Evolutionary conservation across 2,113 vertebrate genomes (phyloP).

Genomic region (Xenopus tropicalis): UCB_Xtro_10.0 CM004444.2:33931001-33931500

Average conservation of each 20-base stretch:
- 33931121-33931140: too few species aligned
- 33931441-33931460: constrained; percentile 36
- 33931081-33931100: too few species aligned
- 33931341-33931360: not conserved
- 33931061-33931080: too few species aligned
- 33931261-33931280: not conserved
- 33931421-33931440: constrained; percentile 14
- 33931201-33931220: not conserved
- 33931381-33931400: too few species aligned
- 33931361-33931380: constrained; percentile 8
- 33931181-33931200: not conserved
- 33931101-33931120: too few species aligned
- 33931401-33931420: too few species aligned
- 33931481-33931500: constrained; percentile 36
- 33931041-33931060: too few species aligned
- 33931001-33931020: too few species aligned
- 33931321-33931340: constrained; percentile 15
- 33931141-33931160: not conserved
- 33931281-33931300: not conserved
- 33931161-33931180: constrained; percentile 20
- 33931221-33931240: not conserved
- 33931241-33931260: not conserved
- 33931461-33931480: constrained; percentile 46
- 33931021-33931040: too few species aligned
- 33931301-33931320: constrained; percentile 11